Percentiles rank a stretch among this genome's conserved stretches.
Evolutionary conservation across 2,888 invertebrate species (phyloP).

Genomic region (Torymus auratus): DNA sequence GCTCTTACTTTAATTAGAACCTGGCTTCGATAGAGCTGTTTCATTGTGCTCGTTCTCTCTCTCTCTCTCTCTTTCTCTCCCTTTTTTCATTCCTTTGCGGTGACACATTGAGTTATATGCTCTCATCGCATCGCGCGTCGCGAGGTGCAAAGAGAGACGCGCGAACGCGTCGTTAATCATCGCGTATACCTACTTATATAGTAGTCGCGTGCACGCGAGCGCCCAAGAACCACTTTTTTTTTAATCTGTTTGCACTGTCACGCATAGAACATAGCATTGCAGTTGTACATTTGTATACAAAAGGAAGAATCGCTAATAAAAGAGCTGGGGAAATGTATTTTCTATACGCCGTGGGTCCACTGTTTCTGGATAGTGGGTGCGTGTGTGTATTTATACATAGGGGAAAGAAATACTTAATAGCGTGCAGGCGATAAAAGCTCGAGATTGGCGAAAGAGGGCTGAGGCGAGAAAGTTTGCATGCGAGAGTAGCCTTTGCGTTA

Average conservation of each 20-base stretch:
- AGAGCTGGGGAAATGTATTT: too few relatives aligned
- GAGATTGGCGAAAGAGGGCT: slow-evolving; percentile 1
- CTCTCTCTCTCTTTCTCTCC: not conserved
- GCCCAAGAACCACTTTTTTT: too few relatives aligned
- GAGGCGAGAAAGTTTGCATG: slow-evolving; percentile 32
- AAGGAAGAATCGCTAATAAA: too few relatives aligned
- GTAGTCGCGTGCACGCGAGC: too few relatives aligned
- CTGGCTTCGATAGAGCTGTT: slow-evolving; percentile 44
- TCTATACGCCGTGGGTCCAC: too few relatives aligned
- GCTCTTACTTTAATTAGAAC: slow-evolving; percentile 46
- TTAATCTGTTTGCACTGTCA: not conserved
- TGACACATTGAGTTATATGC: slow-evolving; percentile 2
- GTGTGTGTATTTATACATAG: too few relatives aligned
- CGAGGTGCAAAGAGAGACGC: slow-evolving; percentile 3
- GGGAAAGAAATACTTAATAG: slow-evolving; percentile 1
- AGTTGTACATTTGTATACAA: too few relatives aligned
- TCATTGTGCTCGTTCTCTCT: slow-evolving; percentile 30
- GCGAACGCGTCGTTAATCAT: slow-evolving; percentile 18
- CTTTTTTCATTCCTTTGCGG: not conserved
- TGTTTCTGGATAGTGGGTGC: too few relatives aligned
- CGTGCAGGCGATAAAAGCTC: not conserved
- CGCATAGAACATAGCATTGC: too few relatives aligned
- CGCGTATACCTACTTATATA: too few relatives aligned
- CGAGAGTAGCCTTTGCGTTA: not conserved
- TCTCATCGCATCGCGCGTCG: slow-evolving; percentile 5